phyloP scores from a whole-genome alignment of 1,140 invertebrate genomes.

The Dysdera silvatica region DNA sequence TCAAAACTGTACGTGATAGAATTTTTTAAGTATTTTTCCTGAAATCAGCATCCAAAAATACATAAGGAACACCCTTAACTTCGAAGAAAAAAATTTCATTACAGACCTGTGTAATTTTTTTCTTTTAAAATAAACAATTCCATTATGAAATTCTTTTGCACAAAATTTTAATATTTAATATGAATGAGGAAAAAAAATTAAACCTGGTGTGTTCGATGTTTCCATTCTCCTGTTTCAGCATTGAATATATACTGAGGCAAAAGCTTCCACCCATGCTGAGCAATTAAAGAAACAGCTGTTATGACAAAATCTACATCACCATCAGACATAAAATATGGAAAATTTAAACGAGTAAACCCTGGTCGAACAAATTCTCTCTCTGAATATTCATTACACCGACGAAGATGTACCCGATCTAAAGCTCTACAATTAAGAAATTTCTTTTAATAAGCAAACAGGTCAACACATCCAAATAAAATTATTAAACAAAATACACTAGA shows the following conservation, averaged over 20 bases:
- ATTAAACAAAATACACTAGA: too few species aligned
- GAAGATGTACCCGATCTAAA: constrained; percentile 54
- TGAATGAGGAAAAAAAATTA: constrained; percentile 3
- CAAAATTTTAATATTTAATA: too few species aligned
- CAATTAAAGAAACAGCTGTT: constrained; percentile 76
- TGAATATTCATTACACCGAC: constrained; percentile 54
- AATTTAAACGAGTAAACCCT: constrained; percentile 73
- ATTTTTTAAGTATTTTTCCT: too few species aligned
- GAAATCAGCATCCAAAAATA: too few species aligned
- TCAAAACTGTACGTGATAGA: too few species aligned
- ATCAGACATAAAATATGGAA: constrained; percentile 77
- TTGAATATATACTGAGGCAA: constrained; percentile 78
- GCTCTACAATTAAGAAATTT: constrained; percentile 43
- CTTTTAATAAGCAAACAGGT: too few species aligned
- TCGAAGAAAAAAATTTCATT: too few species aligned
- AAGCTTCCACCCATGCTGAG: constrained; percentile 79
- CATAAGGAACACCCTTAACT: too few species aligned
- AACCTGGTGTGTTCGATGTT: constrained; percentile 66
- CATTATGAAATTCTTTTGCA: too few species aligned
- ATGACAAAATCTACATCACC: constrained; percentile 70
- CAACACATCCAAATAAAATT: too few species aligned
- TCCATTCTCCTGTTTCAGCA: constrained; percentile 80
- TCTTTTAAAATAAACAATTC: too few species aligned
- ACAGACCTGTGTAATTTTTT: too few species aligned
- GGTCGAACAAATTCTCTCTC: constrained; percentile 68